Conservation (phyloP, 2,113 vertebrate genomes). For the Heterotilapia buettikoferi region DNA sequence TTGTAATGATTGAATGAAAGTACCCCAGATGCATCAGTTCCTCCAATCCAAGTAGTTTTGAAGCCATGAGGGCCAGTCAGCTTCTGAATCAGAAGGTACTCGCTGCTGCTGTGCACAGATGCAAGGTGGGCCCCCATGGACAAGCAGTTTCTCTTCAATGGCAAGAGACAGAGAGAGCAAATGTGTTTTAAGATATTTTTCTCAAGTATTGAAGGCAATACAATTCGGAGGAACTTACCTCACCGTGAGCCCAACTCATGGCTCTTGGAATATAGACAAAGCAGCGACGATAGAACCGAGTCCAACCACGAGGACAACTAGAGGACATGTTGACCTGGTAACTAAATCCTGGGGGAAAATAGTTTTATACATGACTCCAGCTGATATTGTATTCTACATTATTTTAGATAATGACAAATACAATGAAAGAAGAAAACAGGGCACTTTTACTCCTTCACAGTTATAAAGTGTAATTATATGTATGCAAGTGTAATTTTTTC, state of each 20-base stretch:
- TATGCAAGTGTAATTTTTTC: neutral
- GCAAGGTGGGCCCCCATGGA: neutral
- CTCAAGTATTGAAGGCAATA: neutral
- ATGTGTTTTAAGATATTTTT: neutral
- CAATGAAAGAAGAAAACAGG: neutral
- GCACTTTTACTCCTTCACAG: neutral
- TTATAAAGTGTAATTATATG: neutral
- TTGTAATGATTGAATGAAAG: neutral
- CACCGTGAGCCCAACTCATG: too few species aligned
- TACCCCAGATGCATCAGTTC: neutral
- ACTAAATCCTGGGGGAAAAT: neutral
- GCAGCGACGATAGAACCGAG: fast-evolving
- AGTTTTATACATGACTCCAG: neutral
- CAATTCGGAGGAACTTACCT: too few species aligned
- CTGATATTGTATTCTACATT: neutral
- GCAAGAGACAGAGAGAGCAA: neutral
- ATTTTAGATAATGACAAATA: neutral
- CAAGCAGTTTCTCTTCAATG: neutral
- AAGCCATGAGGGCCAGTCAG: neutral
- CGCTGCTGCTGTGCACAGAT: neutral
- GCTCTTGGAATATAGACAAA: too few species aligned
- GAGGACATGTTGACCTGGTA: neutral
- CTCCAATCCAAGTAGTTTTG: neutral
- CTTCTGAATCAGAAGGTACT: neutral
- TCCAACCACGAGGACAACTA: neutral